phyloP scores from a whole-genome alignment of 2,888 invertebrate species.

The Lasioglossum leucozonium region DNA sequence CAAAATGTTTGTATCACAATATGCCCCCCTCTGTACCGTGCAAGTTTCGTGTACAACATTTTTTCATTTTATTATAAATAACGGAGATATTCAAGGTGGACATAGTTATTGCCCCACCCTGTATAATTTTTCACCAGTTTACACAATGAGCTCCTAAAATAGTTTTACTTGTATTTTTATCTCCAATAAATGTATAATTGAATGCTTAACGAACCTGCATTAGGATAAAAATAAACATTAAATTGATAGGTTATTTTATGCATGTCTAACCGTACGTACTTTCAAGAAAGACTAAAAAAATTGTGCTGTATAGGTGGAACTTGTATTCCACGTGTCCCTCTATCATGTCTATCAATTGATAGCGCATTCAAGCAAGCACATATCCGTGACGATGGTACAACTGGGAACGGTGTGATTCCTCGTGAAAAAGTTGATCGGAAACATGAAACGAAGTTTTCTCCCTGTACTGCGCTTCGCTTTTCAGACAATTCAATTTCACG shows the following conservation, averaged over 20 bases:
- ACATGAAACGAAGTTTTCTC: slow-evolving; percentile 1
- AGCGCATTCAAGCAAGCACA: not conserved
- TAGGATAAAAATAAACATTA: not conserved
- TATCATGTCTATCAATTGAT: not conserved
- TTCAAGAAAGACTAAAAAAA: not conserved
- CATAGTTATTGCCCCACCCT: too few relatives aligned
- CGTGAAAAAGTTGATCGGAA: not conserved
- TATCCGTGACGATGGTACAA: not conserved
- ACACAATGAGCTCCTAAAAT: not conserved
- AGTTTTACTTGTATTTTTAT: not conserved
- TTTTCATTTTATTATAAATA: too few relatives aligned
- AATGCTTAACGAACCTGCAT: too few relatives aligned
- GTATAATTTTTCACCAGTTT: too few relatives aligned
- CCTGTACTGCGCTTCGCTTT: not conserved
- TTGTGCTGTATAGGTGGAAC: not conserved
- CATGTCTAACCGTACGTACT: not conserved
- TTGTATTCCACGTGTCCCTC: not conserved
- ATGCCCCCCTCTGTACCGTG: too few relatives aligned
- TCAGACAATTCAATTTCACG: not conserved
- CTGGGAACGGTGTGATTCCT: not conserved
- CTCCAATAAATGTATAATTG: not conserved
- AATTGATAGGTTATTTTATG: too few relatives aligned
- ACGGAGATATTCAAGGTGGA: too few relatives aligned
- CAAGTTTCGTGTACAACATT: too few relatives aligned
- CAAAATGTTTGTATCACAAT: too few relatives aligned